phyloP scores from a whole-genome alignment of 2,888 invertebrate species.

The Caenorhabditis afra region DNA sequence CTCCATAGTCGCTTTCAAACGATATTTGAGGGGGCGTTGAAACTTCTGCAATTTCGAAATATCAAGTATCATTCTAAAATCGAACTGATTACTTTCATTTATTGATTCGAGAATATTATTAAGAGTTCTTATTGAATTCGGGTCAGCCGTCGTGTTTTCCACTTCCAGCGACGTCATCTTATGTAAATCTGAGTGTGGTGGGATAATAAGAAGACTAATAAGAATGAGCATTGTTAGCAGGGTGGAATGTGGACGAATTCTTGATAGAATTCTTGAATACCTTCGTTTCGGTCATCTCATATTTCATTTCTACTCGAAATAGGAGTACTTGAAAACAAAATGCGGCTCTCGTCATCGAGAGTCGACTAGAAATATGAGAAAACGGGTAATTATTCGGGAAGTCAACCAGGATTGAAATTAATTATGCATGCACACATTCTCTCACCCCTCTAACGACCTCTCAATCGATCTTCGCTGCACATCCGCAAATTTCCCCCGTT shows the following conservation, averaged over 20 bases:
- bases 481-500: no score
- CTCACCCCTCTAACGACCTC: no score
- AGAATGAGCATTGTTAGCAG: slow-evolving; percentile 18
- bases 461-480: no score
- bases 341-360: neutral
- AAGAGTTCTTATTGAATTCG: slow-evolving; percentile 50
- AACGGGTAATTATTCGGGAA: neutral
- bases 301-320: slow-evolving; percentile 45
- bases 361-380: slow-evolving; percentile 16
- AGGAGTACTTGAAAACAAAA: slow-evolving; percentile 48
- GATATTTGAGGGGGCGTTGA: slow-evolving; percentile 41
- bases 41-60: slow-evolving; percentile 46
- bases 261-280: slow-evolving; percentile 48
- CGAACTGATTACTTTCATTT: slow-evolving; percentile 45
- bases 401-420: no score
- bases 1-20: slow-evolving; percentile 50
- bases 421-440: no score
- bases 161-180: slow-evolving; percentile 27
- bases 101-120: slow-evolving; percentile 59
- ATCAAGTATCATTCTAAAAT: neutral
- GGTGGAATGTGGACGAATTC: slow-evolving; percentile 11
- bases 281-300: slow-evolving; percentile 15
- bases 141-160: slow-evolving; percentile 43
- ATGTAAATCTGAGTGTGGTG: slow-evolving; percentile 22
- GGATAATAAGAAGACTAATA: slow-evolving; percentile 14